phyloP scores from a whole-genome alignment of 2,888 invertebrate species.

The Drosophila fungiperda region DNA sequence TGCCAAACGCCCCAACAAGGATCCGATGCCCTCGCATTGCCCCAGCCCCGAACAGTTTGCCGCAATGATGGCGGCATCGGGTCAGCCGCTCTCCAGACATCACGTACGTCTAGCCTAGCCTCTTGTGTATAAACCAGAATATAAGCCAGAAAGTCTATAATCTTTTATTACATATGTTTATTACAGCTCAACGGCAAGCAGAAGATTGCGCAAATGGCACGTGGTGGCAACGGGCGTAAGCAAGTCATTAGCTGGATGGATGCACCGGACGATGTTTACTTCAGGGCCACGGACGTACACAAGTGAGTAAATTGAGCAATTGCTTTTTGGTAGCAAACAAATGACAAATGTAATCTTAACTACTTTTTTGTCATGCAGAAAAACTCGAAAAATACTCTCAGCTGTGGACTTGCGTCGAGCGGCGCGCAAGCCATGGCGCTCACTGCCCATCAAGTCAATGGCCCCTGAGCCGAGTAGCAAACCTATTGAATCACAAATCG shows the following conservation, averaged over 20 bases:
- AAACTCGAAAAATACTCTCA: slow-evolving; percentile 92
- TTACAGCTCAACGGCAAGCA: slow-evolving; percentile 92
- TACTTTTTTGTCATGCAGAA: slow-evolving; percentile 86
- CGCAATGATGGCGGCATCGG: slow-evolving; percentile 89
- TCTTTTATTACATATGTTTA: background rate
- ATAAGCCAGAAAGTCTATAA: background rate
- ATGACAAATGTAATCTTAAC: background rate
- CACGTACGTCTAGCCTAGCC: slow-evolving; percentile 86
- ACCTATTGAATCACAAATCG: slow-evolving; percentile 88
- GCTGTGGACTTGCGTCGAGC: slow-evolving; percentile 92
- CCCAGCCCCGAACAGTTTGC: slow-evolving; percentile 90
- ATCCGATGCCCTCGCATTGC: slow-evolving; percentile 90
- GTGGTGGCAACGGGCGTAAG: slow-evolving; percentile 91
- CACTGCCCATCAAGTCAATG: slow-evolving; percentile 85
- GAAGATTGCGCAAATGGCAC: slow-evolving; percentile 91
- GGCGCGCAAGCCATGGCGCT: slow-evolving; percentile 94
- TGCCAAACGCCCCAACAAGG: slow-evolving; percentile 92
- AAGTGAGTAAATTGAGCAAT: slow-evolving; percentile 88
- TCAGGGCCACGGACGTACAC: slow-evolving; percentile 94
- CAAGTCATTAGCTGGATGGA: slow-evolving; percentile 99
- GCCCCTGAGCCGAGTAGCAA: slow-evolving; percentile 79
- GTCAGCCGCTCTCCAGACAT: slow-evolving; percentile 89
- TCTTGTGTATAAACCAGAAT: background rate
- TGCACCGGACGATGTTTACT: slow-evolving; percentile 98
- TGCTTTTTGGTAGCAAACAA: background rate